These are phyloP conservation scores for Drosophila sordidapex DNA, from an alignment of 2,888 invertebrate species.

Conservation along the genomic window DNA sequence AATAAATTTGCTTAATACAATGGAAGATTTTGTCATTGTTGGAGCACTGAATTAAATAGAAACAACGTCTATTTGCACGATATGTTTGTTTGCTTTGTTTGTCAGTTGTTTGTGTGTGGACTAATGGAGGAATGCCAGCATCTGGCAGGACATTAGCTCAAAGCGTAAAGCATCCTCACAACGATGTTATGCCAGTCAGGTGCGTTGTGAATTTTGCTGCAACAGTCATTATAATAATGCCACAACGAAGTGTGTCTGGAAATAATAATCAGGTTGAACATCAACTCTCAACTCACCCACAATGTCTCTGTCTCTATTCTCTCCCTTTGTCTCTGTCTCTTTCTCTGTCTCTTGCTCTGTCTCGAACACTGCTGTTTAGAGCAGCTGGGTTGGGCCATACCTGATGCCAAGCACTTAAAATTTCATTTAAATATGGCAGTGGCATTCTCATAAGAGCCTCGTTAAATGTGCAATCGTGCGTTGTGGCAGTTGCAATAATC, in stretches of 20 bases:
- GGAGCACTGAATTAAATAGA: conserved; percentile 15
- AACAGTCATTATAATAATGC: conserved; percentile 83
- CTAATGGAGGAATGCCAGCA: conserved; percentile 64
- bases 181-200: conserved; percentile 74
- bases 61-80: not conserved
- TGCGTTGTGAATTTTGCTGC: conserved; percentile 82
- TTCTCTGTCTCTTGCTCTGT: conserved; percentile 17
- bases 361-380: conserved; percentile 14
- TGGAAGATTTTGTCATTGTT: conserved; percentile 40
- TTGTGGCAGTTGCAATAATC: conserved; percentile 72
- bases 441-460: conserved; percentile 51
- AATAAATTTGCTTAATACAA: conserved; percentile 33
- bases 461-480: conserved; percentile 76
- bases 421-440: conserved; percentile 73
- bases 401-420: conserved; percentile 66
- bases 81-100: conserved; percentile 17
- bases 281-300: conserved; percentile 13
- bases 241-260: conserved; percentile 82
- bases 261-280: conserved; percentile 73
- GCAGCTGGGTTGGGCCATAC: conserved; percentile 24
- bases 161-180: conserved; percentile 31
- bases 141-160: conserved; percentile 71
- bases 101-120: conserved; percentile 30
- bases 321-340: not conserved
- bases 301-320: conserved; percentile 3